Percentiles rank a stretch among this genome's conserved stretches.
Conservation (phyloP, 2,797 vertebrate species). For the Takifugu ocellatus region DNA sequence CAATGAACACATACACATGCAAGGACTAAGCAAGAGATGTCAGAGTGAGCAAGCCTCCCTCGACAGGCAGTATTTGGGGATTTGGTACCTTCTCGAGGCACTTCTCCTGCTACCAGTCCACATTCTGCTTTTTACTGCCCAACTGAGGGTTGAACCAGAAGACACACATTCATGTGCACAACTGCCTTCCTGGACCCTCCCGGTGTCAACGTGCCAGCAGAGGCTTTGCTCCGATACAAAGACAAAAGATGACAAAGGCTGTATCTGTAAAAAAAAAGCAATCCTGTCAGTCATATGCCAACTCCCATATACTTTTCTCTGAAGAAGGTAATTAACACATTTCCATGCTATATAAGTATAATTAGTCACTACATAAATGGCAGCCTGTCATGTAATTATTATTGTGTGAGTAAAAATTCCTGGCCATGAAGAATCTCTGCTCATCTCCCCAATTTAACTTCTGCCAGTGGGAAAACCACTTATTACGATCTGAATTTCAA, state of each 20-base stretch:
- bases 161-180: neutral
- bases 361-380: constrained; percentile 15
- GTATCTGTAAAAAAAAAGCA: constrained; percentile 38
- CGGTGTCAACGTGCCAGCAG: no score
- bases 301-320: neutral
- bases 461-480: no score
- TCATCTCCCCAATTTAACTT: constrained; percentile 24
- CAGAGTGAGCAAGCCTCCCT: no score
- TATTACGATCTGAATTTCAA: neutral
- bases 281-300: constrained; percentile 22
- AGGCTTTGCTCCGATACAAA: constrained; percentile 19
- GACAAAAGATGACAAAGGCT: constrained; percentile 49
- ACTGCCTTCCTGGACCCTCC: neutral
- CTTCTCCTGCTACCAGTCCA: no score
- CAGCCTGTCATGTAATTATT: constrained; percentile 23
- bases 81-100: no score
- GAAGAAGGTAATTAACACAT: constrained; percentile 12
- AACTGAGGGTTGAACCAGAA: neutral
- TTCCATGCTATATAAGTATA: constrained; percentile 7
- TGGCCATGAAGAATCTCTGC: constrained; percentile 14
- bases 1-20: no score
- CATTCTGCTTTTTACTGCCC: no score
- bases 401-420: constrained; percentile 10
- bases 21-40: no score
- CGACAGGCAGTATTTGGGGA: no score